These are phyloP conservation scores for Galerucella pusilla DNA, from an alignment of 2,888 invertebrate genomes.

Conservation along the genomic window DNA sequence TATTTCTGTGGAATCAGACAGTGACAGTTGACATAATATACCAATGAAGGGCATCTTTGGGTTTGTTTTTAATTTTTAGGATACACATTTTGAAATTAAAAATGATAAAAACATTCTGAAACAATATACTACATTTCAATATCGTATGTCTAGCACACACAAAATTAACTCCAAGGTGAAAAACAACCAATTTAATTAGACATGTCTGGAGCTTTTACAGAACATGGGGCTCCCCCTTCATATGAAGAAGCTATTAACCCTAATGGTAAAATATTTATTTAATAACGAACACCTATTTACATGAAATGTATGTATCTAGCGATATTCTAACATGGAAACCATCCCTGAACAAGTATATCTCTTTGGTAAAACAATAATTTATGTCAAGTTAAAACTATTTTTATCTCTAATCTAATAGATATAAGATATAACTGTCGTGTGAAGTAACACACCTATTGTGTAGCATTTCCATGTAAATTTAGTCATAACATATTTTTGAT, in stretches of 20 bases:
- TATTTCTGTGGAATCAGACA: background rate
- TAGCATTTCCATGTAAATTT: too few relatives aligned
- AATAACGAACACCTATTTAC: background rate
- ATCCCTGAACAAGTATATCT: too few relatives aligned
- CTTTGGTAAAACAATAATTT: too few relatives aligned
- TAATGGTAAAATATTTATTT: constrained; percentile 64
- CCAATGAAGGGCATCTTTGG: background rate
- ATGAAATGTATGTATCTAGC: too few relatives aligned
- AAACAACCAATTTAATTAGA: background rate
- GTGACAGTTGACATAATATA: background rate
- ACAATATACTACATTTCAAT: background rate
- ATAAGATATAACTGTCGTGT: too few relatives aligned
- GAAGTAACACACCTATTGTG: too few relatives aligned
- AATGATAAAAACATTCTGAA: background rate
- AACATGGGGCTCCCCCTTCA: constrained; percentile 69
- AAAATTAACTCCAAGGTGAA: background rate
- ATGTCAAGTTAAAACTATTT: too few relatives aligned
- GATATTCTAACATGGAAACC: too few relatives aligned
- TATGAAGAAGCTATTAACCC: constrained; percentile 74
- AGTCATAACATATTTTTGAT: too few relatives aligned
- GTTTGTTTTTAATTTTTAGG: background rate
- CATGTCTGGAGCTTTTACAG: constrained; percentile 44
- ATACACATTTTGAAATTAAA: background rate
- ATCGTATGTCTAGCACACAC: background rate
- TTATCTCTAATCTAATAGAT: too few relatives aligned